Conservation (phyloP, 1,140 invertebrate genomes). For the Trichogramma pretiosum region DNA sequence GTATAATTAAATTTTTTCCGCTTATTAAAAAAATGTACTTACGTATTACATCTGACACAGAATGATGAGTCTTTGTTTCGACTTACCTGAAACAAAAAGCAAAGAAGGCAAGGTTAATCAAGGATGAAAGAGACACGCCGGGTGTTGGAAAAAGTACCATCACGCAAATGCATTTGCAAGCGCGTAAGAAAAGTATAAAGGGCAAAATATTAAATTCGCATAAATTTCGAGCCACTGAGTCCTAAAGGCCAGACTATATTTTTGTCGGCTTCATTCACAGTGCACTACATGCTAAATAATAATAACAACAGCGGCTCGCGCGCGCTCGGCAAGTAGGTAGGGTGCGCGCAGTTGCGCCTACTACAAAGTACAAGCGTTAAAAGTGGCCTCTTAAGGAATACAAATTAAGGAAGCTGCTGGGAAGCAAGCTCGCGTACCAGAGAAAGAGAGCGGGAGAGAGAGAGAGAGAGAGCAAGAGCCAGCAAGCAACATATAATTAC, state of each 20-base stretch:
- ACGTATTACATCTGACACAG: neutral
- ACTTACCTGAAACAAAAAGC: neutral
- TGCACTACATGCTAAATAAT: too few relatives aligned
- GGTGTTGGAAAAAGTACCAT: too few relatives aligned
- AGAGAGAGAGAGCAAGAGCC: neutral
- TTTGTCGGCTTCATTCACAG: too few relatives aligned
- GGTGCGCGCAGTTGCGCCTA: neutral
- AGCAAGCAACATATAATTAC: conserved; percentile 20
- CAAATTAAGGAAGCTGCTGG: conserved; percentile 16
- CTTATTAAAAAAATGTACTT: conserved; percentile 8
- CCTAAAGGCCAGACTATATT: conserved; percentile 6
- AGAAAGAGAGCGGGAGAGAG: neutral
- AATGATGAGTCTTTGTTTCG: too few relatives aligned
- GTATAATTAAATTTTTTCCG: too few relatives aligned
- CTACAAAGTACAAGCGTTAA: conserved; percentile 9
- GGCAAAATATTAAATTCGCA: conserved; percentile 18
- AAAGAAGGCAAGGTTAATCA: neutral
- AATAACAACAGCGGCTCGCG: too few relatives aligned
- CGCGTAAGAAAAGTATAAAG: neutral
- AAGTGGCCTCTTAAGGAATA: conserved; percentile 20
- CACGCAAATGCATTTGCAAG: neutral
- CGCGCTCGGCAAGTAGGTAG: too few relatives aligned
- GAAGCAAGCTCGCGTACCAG: neutral
- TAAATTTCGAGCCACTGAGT: conserved; percentile 14
- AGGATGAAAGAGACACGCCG: neutral